phyloP scores from a whole-genome alignment of 2,113 vertebrate species.

The Axis porcinus region DNA sequence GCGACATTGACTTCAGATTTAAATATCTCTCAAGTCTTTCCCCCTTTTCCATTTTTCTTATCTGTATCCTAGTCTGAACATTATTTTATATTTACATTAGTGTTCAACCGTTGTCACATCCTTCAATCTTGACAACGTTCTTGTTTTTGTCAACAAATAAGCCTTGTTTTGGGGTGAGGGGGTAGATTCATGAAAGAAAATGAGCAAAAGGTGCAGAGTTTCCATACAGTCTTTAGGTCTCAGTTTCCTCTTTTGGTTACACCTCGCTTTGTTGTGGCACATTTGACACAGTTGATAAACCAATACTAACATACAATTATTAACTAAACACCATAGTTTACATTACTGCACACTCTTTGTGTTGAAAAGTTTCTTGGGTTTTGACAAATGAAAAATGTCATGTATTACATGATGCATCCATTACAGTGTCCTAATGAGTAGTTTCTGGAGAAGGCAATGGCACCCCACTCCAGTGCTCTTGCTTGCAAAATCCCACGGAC shows the following conservation, averaged over 20 bases:
- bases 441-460: background rate
- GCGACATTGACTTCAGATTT: background rate
- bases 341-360: background rate
- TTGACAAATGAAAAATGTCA: background rate
- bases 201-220: background rate
- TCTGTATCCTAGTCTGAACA: background rate
- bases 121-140: background rate
- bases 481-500: too few relatives aligned
- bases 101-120: background rate
- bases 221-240: accelerated
- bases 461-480: too few relatives aligned
- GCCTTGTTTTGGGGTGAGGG: background rate
- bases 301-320: background rate
- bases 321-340: background rate
- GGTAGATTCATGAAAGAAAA: background rate
- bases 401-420: background rate
- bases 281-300: background rate
- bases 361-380: background rate
- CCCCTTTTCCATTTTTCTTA: background rate
- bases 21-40: background rate
- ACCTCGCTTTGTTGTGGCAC: background rate
- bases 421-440: background rate
- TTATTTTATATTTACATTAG: background rate
- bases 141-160: background rate
- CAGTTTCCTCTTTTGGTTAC: background rate